phyloP scores from a whole-genome alignment of 2,113 vertebrate genomes.

The Crypturellus undulatus region DNA sequence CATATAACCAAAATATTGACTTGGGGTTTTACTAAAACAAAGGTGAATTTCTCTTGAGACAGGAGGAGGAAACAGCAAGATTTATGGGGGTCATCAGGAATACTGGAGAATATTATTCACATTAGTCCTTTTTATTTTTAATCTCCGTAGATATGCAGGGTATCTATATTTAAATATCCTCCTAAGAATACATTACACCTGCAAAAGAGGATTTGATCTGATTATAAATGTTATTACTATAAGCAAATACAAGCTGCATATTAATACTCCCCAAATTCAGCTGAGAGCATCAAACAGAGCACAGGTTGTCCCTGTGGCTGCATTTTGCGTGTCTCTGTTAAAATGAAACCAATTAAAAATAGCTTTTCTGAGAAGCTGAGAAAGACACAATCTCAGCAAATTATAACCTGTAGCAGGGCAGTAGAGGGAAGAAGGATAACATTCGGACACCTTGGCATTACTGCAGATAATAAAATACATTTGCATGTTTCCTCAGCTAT shows the following conservation, averaged over 20 bases:
- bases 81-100: not conserved
- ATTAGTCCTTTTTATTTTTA: not conserved
- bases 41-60: not conserved
- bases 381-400: not conserved
- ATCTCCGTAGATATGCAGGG: not conserved
- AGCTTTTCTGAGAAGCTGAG: not conserved
- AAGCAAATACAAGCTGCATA: not conserved
- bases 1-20: not conserved
- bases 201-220: not conserved
- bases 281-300: not conserved
- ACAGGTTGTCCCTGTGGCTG: not conserved
- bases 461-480: not conserved
- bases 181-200: not conserved
- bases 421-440: accelerated
- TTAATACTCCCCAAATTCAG: not conserved
- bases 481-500: not conserved
- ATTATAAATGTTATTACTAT: not conserved
- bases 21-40: not conserved
- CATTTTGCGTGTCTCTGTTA: not conserved
- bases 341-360: not conserved
- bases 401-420: not conserved
- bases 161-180: not conserved
- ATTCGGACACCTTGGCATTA: not conserved
- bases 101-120: not conserved
- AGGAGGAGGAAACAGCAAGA: not conserved